These are phyloP conservation scores for Nomia melanderi DNA, from an alignment of 1,140 invertebrate genomes.

Conservation along the genomic window DNA sequence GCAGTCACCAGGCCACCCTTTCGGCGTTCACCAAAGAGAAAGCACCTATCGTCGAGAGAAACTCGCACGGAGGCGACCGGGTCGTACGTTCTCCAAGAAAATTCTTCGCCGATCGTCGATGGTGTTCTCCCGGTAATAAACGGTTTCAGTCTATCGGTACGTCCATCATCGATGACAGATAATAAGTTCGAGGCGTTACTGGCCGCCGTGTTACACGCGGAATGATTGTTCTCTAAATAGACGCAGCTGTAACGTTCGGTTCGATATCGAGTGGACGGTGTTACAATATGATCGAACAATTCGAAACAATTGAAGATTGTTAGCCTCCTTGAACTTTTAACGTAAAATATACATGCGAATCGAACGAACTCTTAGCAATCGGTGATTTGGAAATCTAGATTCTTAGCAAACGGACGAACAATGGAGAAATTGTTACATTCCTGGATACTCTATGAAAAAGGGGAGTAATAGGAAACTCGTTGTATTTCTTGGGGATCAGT, in stretches of 20 bases:
- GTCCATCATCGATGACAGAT: slow-evolving; percentile 23
- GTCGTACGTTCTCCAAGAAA: slow-evolving; percentile 16
- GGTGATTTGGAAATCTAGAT: no score
- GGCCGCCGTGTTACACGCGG: slow-evolving; percentile 20
- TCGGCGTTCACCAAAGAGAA: slow-evolving; percentile 36
- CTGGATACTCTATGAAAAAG: no score
- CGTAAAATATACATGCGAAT: no score
- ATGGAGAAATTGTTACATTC: no score
- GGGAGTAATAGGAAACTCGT: no score
- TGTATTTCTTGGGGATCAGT: no score
- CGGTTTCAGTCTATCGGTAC: neutral
- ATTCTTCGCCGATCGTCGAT: slow-evolving; percentile 6
- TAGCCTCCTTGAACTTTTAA: no score
- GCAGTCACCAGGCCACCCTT: slow-evolving; percentile 24
- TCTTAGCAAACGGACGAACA: no score
- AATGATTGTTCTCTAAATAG: neutral
- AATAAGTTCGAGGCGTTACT: slow-evolving; percentile 38
- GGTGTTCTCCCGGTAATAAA: slow-evolving; percentile 21
- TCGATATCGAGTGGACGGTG: no score
- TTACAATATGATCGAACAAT: no score
- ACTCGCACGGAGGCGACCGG: neutral
- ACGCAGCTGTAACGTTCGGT: neutral
- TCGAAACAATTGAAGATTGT: no score
- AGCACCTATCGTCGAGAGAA: slow-evolving; percentile 14
- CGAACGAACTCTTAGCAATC: no score